Evolutionary conservation across 1,140 invertebrate genomes (phyloP).

Genomic region (Anastatus disparis): DNA sequence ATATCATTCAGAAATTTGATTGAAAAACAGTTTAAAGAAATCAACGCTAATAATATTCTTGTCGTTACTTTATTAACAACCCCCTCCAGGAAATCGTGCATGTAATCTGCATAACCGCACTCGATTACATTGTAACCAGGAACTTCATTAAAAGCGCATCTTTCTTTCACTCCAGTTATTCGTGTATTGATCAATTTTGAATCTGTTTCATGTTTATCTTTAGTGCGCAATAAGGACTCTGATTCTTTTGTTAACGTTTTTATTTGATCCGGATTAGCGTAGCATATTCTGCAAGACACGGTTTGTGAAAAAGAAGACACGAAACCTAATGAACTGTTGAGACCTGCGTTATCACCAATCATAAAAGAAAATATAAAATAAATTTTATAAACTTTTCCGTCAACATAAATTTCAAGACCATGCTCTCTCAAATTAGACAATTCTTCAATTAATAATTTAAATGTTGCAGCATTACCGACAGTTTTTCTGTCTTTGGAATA

Average conservation of each 20-base stretch:
- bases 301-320: constrained; percentile 27
- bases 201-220: constrained; percentile 25
- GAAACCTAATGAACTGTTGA: constrained; percentile 31
- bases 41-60: constrained; percentile 3
- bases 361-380: constrained; percentile 36
- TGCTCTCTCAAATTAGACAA: constrained; percentile 18
- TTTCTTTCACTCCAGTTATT: constrained; percentile 26
- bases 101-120: neutral
- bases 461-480: constrained; percentile 17
- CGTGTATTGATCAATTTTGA: neutral
- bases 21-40: constrained; percentile 6
- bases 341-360: constrained; percentile 32
- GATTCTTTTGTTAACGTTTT: constrained; percentile 10
- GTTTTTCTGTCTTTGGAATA: constrained; percentile 23
- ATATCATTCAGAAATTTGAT: constrained; percentile 25
- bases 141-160: constrained; percentile 22
- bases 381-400: constrained; percentile 18
- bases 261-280: neutral
- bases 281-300: constrained; percentile 39
- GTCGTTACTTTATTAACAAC: constrained; percentile 22
- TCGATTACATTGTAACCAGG: constrained; percentile 30
- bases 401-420: constrained; percentile 23
- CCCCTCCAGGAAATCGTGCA: constrained; percentile 38
- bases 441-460: constrained; percentile 22
- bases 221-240: neutral